A percentile compares a stretch with the other conserved stretches of the same genome.
Evolutionary conservation across 2,888 invertebrate species (phyloP).

Genomic region (Melieria picta): DNA sequence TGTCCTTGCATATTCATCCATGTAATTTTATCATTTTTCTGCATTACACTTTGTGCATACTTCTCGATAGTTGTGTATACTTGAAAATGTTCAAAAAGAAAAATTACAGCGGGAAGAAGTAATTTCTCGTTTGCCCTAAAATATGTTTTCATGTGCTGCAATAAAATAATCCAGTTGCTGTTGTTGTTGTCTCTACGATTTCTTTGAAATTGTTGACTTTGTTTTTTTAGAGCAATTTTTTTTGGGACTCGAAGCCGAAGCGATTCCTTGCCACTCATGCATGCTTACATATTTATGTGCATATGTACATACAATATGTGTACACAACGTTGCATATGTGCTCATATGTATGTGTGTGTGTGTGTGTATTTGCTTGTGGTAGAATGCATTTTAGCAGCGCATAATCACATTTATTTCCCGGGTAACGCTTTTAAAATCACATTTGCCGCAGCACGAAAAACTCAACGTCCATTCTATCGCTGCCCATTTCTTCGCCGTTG

Average conservation of each 20-base stretch:
- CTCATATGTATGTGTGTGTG: conserved; percentile 1
- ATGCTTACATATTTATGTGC: too few relatives aligned
- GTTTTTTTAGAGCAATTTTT: too few relatives aligned
- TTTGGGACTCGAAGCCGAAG: too few relatives aligned
- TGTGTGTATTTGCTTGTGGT: conserved; percentile 25
- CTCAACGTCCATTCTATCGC: not conserved
- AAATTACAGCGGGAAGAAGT: too few relatives aligned
- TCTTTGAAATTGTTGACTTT: not conserved
- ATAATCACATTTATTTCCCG: conserved; percentile 62
- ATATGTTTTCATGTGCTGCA: conserved; percentile 26
- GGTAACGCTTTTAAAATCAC: conserved; percentile 63
- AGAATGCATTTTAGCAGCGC: conserved; percentile 55
- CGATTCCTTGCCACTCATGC: too few relatives aligned
- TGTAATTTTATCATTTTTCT: too few relatives aligned
- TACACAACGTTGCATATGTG: not conserved
- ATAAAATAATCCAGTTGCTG: conserved; percentile 25
- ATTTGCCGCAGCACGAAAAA: conserved; percentile 45
- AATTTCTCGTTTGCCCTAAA: conserved; percentile 10
- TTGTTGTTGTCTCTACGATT: not conserved
- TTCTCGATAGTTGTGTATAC: too few relatives aligned
- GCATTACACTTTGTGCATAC: too few relatives aligned
- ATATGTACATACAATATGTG: not conserved
- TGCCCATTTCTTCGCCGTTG: not conserved
- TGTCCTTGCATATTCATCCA: too few relatives aligned
- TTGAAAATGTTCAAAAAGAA: too few relatives aligned